Evolutionary conservation across 1,140 invertebrate genomes (phyloP).

Genomic region (Cotesia glomerata): DNA sequence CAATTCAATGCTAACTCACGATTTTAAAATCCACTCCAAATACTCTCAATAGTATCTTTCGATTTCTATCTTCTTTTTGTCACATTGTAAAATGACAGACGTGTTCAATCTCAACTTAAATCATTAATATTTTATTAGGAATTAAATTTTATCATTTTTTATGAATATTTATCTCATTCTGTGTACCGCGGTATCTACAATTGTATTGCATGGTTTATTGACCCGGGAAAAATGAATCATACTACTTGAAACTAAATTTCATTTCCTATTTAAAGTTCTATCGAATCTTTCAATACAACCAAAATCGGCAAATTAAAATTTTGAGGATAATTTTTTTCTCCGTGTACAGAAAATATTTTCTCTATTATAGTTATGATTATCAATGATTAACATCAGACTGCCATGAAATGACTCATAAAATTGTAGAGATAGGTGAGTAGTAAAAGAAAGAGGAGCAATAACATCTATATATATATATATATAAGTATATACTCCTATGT

Average conservation of each 20-base stretch:
- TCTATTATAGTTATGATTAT: too few species aligned
- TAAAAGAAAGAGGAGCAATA: background rate
- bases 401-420: background rate
- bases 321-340: too few species aligned
- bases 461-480: background rate
- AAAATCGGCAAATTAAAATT: too few species aligned
- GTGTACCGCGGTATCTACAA: too few species aligned
- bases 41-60: background rate
- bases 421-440: background rate
- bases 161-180: background rate
- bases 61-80: background rate
- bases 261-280: too few species aligned
- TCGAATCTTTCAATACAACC: too few species aligned
- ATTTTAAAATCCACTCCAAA: background rate
- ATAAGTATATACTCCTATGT: background rate
- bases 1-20: constrained; percentile 12
- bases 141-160: constrained; percentile 16
- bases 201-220: too few species aligned
- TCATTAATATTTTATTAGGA: constrained; percentile 20
- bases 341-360: too few species aligned
- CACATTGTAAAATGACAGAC: constrained; percentile 19
- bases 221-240: too few species aligned
- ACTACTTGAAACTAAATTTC: too few species aligned
- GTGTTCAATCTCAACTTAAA: constrained; percentile 13
- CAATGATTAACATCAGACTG: too few species aligned